Evolutionary conservation across 2,888 invertebrate species (phyloP), one percentile per base, ranked within the genome.

Genomic region (Tenthredo distinguenda): DNA sequence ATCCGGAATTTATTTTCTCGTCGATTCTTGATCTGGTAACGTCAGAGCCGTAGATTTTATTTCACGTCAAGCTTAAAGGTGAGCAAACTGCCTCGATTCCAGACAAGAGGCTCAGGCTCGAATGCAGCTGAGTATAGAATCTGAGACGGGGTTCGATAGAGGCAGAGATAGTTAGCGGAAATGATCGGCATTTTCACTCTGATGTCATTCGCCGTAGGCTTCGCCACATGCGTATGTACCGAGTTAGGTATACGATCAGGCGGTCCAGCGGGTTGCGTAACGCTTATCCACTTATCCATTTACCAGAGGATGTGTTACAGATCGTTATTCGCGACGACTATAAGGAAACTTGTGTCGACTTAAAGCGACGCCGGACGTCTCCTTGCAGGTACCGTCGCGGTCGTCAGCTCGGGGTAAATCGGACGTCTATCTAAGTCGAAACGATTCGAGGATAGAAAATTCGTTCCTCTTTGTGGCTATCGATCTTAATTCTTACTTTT

Each of bases 221-320:
- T 18, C n/a, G 18, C 12, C 55, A 55, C 31, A 40, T 77, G 31
- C 43, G n/a, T 71, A 21, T 43, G 9, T 72, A 74, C 43, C n/a
- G 0, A 43, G 74, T 74, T 74, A 74, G 77, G 50, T 77, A 74
- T 74, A 74, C 43, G 74, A 43, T 43, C 40, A 83, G 83, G 83
- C 71, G 83, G 83, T 83, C 71, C 71, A 71, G 83, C 83, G 83
- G 71, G 83, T 83, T 83, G 50, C 83, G 83, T 43, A 83, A 83
- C 68, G 83, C 83, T 83, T 83, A 83, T 83, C 83, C 83, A 83
- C 83, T 83, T 83, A 83, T 83, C 83, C 83, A 83, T 83, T 83
- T 83, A 83, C 83, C 68, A 47, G 83, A 83, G 83, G 83, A 83
- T 83, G 83, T 83, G 83, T 83, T 83, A 83, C 83, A 83, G 83